Evolutionary conservation across 1,140 invertebrate genomes (phyloP).

Genomic region (Scaptomyza hsui): DNA sequence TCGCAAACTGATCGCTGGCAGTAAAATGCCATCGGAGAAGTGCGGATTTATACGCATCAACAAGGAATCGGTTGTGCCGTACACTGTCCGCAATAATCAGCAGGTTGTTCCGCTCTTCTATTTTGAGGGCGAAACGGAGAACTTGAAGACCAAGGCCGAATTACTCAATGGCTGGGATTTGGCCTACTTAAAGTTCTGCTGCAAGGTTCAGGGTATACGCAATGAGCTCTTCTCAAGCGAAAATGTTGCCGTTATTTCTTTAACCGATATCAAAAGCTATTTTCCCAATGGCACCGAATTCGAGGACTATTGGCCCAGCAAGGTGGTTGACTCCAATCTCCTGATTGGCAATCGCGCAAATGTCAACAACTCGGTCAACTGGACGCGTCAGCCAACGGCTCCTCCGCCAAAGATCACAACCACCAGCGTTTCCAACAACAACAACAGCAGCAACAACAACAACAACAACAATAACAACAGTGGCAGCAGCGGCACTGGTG

Average conservation of each 20-base stretch:
- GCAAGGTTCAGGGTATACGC: slow-evolving; percentile 95
- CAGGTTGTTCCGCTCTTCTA: slow-evolving; percentile 97
- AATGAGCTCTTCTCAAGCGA: slow-evolving; percentile 96
- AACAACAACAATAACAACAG: no score
- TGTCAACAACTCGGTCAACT: slow-evolving; percentile 86
- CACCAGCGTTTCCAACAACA: background rate
- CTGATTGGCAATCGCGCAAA: slow-evolving; percentile 86
- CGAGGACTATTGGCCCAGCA: slow-evolving; percentile 95
- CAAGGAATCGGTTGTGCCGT: slow-evolving; percentile 96
- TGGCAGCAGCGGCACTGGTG: slow-evolving; percentile 39
- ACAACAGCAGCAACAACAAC: background rate
- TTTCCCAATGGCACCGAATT: slow-evolving; percentile 94
- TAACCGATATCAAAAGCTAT: slow-evolving; percentile 95
- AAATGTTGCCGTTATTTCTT: slow-evolving; percentile 93
- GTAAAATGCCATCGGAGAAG: slow-evolving; percentile 89
- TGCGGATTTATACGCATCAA: slow-evolving; percentile 98
- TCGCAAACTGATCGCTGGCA: slow-evolving; percentile 89
- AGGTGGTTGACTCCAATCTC: slow-evolving; percentile 91
- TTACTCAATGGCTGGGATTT: slow-evolving; percentile 95
- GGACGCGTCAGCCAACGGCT: slow-evolving; percentile 86
- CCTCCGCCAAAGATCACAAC: slow-evolving; percentile 79
- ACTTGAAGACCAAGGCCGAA: slow-evolving; percentile 92
- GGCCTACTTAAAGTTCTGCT: slow-evolving; percentile 96
- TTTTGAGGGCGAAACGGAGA: slow-evolving; percentile 96
- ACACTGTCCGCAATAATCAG: slow-evolving; percentile 91